Conservation (phyloP, 2,888 invertebrate genomes). For the Spilarctia lutea region DNA sequence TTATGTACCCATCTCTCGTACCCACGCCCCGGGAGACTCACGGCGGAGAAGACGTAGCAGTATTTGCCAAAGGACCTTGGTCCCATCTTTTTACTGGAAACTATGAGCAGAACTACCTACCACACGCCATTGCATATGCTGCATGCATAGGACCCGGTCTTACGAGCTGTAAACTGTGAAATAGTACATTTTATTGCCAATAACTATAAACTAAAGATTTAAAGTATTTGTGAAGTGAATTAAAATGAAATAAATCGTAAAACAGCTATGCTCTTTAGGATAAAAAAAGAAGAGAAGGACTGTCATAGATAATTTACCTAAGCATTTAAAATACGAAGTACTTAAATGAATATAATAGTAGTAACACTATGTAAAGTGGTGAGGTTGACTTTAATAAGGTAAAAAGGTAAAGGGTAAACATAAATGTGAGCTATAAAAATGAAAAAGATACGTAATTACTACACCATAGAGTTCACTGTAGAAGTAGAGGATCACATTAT, state of each 20-base stretch:
- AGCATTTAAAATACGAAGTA: neutral
- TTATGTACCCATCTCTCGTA: constrained; percentile 87
- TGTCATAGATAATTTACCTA: neutral
- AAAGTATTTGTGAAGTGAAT: neutral
- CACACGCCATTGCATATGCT: constrained; percentile 91
- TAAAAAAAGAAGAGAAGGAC: neutral
- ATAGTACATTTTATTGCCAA: neutral
- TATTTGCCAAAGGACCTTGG: constrained; percentile 93
- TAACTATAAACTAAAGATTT: neutral
- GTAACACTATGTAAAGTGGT: neutral
- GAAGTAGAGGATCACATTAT: neutral
- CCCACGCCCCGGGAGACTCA: constrained; percentile 90
- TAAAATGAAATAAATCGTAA: neutral
- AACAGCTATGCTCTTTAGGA: neutral
- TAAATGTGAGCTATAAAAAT: neutral
- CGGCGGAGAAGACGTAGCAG: constrained; percentile 93
- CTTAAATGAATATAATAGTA: neutral
- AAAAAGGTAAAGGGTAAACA: neutral
- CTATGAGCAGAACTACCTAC: constrained; percentile 92
- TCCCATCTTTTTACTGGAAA: constrained; percentile 93
- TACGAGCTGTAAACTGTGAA: constrained; percentile 71
- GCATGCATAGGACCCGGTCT: constrained; percentile 89
- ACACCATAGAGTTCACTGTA: neutral
- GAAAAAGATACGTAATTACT: neutral
- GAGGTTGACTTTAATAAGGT: neutral